Percentiles rank a stretch among this genome's conserved stretches.
Evolutionary conservation across 2,888 invertebrate genomes (phyloP).

Genomic region (Apoda limacodes): DNA sequence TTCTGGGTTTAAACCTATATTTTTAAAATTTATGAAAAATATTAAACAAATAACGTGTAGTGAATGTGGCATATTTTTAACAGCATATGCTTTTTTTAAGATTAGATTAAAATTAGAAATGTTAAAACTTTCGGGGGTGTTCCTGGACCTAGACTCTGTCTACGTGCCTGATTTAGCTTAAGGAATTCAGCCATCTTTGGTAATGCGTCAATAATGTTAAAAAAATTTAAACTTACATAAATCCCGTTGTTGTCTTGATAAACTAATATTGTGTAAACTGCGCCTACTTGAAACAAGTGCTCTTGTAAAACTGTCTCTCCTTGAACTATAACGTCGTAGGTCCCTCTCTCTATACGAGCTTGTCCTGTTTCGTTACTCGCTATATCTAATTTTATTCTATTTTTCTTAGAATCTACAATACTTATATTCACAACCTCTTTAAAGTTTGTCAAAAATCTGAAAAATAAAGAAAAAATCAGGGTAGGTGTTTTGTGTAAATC

Average conservation of each 20-base stretch:
- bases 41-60: too few species aligned
- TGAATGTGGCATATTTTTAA: too few species aligned
- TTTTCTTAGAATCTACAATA: slow-evolving; percentile 31
- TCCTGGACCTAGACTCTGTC: too few species aligned
- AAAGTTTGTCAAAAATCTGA: slow-evolving; percentile 51
- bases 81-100: too few species aligned
- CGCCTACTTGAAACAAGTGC: slow-evolving; percentile 67
- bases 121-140: too few species aligned
- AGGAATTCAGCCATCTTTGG: not conserved
- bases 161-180: too few species aligned
- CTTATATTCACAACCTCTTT: slow-evolving; percentile 26
- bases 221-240: slow-evolving; percentile 33
- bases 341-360: slow-evolving; percentile 35
- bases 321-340: slow-evolving; percentile 44
- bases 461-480: slow-evolving; percentile 24
- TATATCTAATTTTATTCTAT: slow-evolving; percentile 29
- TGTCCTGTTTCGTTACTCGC: slow-evolving; percentile 32
- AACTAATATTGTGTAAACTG: slow-evolving; percentile 72
- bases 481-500: too few species aligned
- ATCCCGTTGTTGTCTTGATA: slow-evolving; percentile 37
- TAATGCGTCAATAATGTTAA: not conserved
- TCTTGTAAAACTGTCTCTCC: slow-evolving; percentile 30
- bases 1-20: too few species aligned
- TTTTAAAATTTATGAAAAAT: too few species aligned
- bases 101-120: too few species aligned